These are phyloP conservation scores for Scophthalmus maximus DNA, from an alignment of 2,113 vertebrate genomes.

Conservation along the genomic window DNA sequence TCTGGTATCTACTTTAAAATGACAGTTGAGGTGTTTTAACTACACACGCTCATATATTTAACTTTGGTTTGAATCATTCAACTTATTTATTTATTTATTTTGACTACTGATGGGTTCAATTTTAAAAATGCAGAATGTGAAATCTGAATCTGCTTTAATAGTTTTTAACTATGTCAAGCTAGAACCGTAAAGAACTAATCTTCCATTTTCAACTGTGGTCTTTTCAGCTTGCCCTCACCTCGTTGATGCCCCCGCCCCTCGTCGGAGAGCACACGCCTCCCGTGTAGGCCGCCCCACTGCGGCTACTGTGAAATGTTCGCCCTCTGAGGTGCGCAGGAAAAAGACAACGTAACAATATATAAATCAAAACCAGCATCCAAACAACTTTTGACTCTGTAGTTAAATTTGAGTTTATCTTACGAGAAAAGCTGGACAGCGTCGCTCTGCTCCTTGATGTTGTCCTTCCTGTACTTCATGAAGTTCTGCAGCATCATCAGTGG, in stretches of 20 bases:
- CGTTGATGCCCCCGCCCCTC: conserved; percentile 89
- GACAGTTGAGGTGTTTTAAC: no score
- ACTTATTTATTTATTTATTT: no score
- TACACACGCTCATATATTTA: no score
- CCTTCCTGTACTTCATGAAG: conserved; percentile 92
- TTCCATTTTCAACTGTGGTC: no score
- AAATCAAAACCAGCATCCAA: not conserved
- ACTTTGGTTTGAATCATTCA: no score
- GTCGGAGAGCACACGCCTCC: conserved; percentile 90
- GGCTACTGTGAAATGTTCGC: conserved; percentile 91
- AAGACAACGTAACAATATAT: not conserved
- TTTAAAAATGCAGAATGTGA: no score
- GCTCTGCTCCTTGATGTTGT: conserved; percentile 86
- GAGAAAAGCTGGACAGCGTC: conserved; percentile 94
- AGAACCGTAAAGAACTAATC: no score
- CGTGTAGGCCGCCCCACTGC: conserved; percentile 91
- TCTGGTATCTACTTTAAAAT: not conserved
- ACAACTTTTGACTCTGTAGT: not conserved
- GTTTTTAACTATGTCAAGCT: no score
- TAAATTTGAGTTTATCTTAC: conserved; percentile 73
- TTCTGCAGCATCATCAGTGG: conserved; percentile 88
- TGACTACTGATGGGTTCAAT: no score
- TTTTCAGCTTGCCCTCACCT: conserved; percentile 78
- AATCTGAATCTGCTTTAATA: no score
- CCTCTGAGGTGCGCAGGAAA: conserved; percentile 81